Evolutionary conservation across 1,140 invertebrate species (phyloP).

Genomic region (Pinna nobilis): DNA sequence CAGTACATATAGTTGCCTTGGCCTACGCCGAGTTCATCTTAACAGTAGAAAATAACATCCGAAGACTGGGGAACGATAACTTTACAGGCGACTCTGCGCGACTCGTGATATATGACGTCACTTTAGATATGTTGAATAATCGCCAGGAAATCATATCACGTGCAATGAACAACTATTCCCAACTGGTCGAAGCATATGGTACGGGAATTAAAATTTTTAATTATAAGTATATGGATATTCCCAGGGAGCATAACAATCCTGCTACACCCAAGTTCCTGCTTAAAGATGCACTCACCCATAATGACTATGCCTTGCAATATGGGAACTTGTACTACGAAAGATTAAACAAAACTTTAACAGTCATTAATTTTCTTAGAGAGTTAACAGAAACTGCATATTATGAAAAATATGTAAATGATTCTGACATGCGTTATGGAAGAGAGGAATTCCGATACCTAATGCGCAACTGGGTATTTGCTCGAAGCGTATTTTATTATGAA

Average conservation of each 20-base stretch:
- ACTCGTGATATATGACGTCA: constrained; percentile 37
- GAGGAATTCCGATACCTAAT: constrained; percentile 29
- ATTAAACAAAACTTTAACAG: constrained; percentile 23
- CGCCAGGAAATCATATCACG: constrained; percentile 43
- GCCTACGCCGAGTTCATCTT: constrained; percentile 49
- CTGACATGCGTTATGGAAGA: constrained; percentile 12
- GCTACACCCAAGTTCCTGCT: constrained; percentile 45
- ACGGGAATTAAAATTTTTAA: constrained; percentile 50
- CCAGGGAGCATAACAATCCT: constrained; percentile 42
- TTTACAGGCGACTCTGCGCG: constrained; percentile 17
- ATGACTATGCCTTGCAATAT: constrained; percentile 45
- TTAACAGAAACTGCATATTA: constrained; percentile 9
- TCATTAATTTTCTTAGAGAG: constrained; percentile 17
- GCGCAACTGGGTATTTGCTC: constrained; percentile 26
- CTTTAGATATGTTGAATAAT: constrained; percentile 35
- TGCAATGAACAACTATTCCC: constrained; percentile 48
- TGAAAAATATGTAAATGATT: constrained; percentile 17
- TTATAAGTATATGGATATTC: constrained; percentile 37
- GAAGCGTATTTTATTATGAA: constrained; percentile 46
- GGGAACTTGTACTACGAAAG: constrained; percentile 22
- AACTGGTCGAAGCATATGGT: constrained; percentile 46
- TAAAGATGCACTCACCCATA: constrained; percentile 29
- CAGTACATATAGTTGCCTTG: constrained; percentile 45
- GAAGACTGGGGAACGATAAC: constrained; percentile 7
- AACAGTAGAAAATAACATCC: constrained; percentile 42